Percentiles rank a stretch among this genome's conserved stretches.
phyloP scores from a whole-genome alignment of 2,113 vertebrate species.

The Gadus chalcogrammus region DNA sequence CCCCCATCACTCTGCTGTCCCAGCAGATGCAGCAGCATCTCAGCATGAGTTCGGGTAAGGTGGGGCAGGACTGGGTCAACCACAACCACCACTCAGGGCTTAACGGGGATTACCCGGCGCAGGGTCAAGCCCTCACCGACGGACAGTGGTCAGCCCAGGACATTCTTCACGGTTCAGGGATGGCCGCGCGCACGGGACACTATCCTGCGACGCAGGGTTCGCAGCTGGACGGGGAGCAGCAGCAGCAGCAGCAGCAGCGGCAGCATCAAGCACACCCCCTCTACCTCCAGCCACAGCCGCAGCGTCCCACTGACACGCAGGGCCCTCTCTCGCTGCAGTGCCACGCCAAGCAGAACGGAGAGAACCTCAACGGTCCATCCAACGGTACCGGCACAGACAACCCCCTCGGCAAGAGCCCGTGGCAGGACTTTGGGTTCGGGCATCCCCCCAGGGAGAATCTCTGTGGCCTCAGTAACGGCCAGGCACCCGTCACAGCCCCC shows the following conservation, averaged over 20 bases:
- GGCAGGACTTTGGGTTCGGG: constrained; percentile 47
- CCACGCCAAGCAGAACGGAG: constrained; percentile 45
- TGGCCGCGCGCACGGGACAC: constrained; percentile 31
- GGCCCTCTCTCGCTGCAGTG: constrained; percentile 51
- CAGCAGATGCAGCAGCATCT: constrained; percentile 71
- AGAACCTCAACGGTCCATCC: constrained; percentile 22
- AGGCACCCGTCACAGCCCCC: constrained; percentile 33
- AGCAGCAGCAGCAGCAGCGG: background rate
- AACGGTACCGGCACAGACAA: constrained; percentile 39
- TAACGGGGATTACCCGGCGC: constrained; percentile 36
- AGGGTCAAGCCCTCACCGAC: constrained; percentile 30
- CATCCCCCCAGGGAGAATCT: background rate
- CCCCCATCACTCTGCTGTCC: constrained; percentile 63
- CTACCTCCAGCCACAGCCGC: constrained; percentile 50
- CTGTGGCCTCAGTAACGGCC: constrained; percentile 39
- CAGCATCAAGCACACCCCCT: constrained; percentile 30
- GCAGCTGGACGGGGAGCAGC: no score
- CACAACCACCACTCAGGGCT: constrained; percentile 22
- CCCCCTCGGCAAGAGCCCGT: constrained; percentile 27
- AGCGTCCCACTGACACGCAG: constrained; percentile 21
- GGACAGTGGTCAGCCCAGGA: constrained; percentile 52
- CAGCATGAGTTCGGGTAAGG: constrained; percentile 35
- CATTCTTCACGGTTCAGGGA: constrained; percentile 35
- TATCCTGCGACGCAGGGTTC: constrained; percentile 31
- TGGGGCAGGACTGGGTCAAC: constrained; percentile 30